Evolutionary conservation across 2,113 vertebrate species (phyloP).

Genomic region (Colossoma macropomum): DNA sequence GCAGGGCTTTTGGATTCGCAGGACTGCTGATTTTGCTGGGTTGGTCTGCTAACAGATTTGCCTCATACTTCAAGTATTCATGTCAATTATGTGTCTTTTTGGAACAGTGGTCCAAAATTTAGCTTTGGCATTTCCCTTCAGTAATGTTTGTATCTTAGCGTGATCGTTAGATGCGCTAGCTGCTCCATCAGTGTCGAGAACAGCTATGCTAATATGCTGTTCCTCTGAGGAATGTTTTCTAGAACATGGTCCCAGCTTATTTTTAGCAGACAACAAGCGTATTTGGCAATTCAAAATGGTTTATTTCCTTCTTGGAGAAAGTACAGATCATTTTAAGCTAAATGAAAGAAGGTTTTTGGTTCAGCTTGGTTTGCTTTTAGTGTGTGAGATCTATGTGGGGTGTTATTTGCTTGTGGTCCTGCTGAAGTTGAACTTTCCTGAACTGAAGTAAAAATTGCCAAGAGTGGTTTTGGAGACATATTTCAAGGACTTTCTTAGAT

Average conservation of each 20-base stretch:
- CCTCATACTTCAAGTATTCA: background rate
- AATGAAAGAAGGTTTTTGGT: conserved; percentile 39
- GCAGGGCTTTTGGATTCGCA: too few species aligned
- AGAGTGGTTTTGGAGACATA: too few species aligned
- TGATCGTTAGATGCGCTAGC: conserved; percentile 60
- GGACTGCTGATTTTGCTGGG: too few species aligned
- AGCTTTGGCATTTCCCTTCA: conserved; percentile 13
- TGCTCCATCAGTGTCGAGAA: conserved; percentile 49
- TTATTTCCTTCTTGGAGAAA: conserved; percentile 66
- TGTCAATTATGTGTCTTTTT: background rate
- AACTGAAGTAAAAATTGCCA: too few species aligned
- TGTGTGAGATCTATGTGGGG: conserved; percentile 47
- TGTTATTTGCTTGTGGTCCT: conserved; percentile 52
- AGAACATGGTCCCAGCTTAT: conserved; percentile 52
- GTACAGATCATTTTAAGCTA: conserved; percentile 31
- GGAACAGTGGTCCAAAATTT: background rate
- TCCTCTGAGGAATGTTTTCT: conserved; percentile 66
- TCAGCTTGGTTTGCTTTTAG: conserved; percentile 46
- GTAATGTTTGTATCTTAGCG: background rate
- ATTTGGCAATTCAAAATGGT: conserved; percentile 68
- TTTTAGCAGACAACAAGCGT: conserved; percentile 58
- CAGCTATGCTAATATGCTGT: conserved; percentile 59
- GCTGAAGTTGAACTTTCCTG: fast-evolving
- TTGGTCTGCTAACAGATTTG: too few species aligned
- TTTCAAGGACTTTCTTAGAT: too few species aligned